Evolutionary conservation across 1,140 invertebrate species (phyloP), one percentile per base, ranked within the genome.

Genomic region (Musca domestica): DNA sequence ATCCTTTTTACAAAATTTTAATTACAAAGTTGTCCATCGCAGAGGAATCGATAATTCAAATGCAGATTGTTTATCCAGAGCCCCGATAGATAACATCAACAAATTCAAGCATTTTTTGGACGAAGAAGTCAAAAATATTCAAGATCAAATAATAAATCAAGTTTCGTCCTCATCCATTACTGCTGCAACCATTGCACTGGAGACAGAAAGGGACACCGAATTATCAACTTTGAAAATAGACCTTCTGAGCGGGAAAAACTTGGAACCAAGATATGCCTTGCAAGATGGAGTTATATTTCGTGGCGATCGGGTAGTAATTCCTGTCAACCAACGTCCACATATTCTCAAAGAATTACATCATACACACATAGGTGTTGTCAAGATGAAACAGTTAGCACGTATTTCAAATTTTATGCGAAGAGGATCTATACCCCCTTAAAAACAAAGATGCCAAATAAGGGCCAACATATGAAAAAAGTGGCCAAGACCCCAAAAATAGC

Each of bases 21-120:
- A 23, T 20, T 20, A 52, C 2, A n/a, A 23, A 52, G 23, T 30
- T 30, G 27, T 30, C 9, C 27, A 30, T 30, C 27, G 27, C 27
- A 30, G 27, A 70, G 41, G 15, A 30, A 25, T 46, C 61, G 67
- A 61, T 65, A 61, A 27, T 69, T 71, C 23, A 66, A 48, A n/a
- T 66, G 51, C 51, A n/a, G n/a, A n/a, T n/a, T n/a, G n/a, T n/a
- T n/a, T n/a, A n/a, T n/a, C n/a, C n/a, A n/a, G n/a, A n/a, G n/a
- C n/a, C n/a, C n/a, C n/a, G n/a, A n/a, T n/a, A n/a, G n/a, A n/a
- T n/a, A n/a, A n/a, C n/a, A n/a, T n/a, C n/a, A n/a, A n/a, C n/a
- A n/a, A n/a, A n/a, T n/a, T n/a, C n/a, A n/a, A n/a, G n/a, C n/a
- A n/a, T n/a, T n/a, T n/a, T n/a, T n/a, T n/a, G n/a, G n/a, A n/a